Base-by-base conservation (phyloP, 2,888 invertebrate species). In the Protula sp. region DNA sequence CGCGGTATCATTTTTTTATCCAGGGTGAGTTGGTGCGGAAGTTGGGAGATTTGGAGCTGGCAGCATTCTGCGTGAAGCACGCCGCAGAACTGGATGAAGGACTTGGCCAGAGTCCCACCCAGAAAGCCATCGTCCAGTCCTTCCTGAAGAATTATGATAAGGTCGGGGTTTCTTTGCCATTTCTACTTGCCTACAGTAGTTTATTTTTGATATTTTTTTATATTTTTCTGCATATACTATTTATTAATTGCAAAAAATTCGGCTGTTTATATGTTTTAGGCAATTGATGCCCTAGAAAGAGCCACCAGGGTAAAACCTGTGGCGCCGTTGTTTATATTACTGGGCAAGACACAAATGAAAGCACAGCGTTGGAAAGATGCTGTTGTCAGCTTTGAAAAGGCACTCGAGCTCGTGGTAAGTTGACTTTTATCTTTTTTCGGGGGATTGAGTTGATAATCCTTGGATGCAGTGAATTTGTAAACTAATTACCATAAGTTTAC, bases 61-160 rank as follows among this genome's bases (percentile, higher is more conserved):
- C 81, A 26, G 77, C 78, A 1, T 80, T 79, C 72, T 81, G 81
- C 73, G 79, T 81, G 52, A 74, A 74, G 56, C 79, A 79, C 67
- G 76, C 77, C 1, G 71, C 72, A 24, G 74, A 70, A 38, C 60
- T 69, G 47, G 63, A 67, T 29, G 66, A 70, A 14, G 72, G 75
- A 19, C 64, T 77, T 58, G 77, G 75, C 55, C 70, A 74, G 57
- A 72, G 70, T 55, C 73, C 80, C 3, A 76, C 74, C 26, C 78
- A 79, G 62, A 76, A 78, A 65, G 81, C 81, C 57, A 73, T 80
- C 14, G 79, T 81, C 3, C 79, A 79, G 66, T 73, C 79, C 26
- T 81, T 81, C 78, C 72, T 81, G 26, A 79, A 78, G 64, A 77
- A 81, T 67, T 79, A 79, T 65, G 76, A 77, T 61, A 78, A 78